Base-by-base conservation (phyloP, 2,113 vertebrate species). In the Heterotilapia buettikoferi region DNA sequence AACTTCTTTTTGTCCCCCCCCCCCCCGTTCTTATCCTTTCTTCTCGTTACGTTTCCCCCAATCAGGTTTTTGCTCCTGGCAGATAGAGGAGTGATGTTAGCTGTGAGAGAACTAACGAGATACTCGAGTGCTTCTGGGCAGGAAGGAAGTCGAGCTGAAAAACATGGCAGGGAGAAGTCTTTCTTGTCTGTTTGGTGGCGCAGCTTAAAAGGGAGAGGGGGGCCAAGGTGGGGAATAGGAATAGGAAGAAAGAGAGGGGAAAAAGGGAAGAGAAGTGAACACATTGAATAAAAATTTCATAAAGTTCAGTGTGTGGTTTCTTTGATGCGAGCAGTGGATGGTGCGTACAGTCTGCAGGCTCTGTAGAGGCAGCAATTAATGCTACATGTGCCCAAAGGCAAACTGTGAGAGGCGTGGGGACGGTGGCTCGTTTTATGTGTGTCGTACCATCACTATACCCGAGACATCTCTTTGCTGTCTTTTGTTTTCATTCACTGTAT, bases 231-330 rank as follows among this genome's bases (percentile, higher is more conserved):
- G 95, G 91, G 90, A 92, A 91, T 94, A 84, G 89, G 78, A 90
- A 88, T 90, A 92, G 85, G 91, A 95, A 94, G 93, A 94, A 94
- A 92, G 90, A 85, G 57, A 85, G 91, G 90, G 83, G 90, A 68
- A 92, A 93, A 93, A 90, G 88, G 93, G 92, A 93, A 92, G 92
- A 92, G 88, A 95, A 93, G 93, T 93, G 95, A 96, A 96, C 93
- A 96, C 91, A 96, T 84, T 92, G 93, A 96, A 97, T 97, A 95
- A 96, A 97, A 97, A 94, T 97, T 96, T 97, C 93, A 97, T 97
- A 96, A 97, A 96, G 96, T 96, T 96, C 85, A 92, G 89, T 63
- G 66, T 84, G 89, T 94, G 88, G 87, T 90, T 95, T 95, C 97
- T 97, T 97, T 97, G 96, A 97, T 97, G 96, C 95, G 79, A 93